Evolutionary conservation across 1,140 invertebrate species (phyloP), one percentile per base, ranked within the genome.

Genomic region (Asbolus verrucosus): DNA sequence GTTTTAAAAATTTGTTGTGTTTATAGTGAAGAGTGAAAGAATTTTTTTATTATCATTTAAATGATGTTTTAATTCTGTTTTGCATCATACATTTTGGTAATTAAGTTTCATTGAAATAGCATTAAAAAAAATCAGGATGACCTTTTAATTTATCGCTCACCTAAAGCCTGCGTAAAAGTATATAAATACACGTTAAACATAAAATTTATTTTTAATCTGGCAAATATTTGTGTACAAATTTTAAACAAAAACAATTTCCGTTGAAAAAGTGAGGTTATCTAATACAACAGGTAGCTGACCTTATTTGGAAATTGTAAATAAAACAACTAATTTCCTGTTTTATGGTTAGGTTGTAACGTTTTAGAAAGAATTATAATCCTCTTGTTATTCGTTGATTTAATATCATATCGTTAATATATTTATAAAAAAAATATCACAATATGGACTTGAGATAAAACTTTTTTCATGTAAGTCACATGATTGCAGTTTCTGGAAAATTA

Each of bases 211-310:
- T 36, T 36, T 15, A 38, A 18, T 2, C 15, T 5, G 16, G 18
- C n/a, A 38, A 62, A 39, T 62, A 36, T 62, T 39, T 4, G 38
- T 43, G 41, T 65, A 15, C 6, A 18, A 14, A 5, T 65, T 41
- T 4, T 16, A 9, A 13, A 27, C 13, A 39, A 2, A 41, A 65
- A 31, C n/a, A 16, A 19, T 13, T 65, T 38, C 6, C 24, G 2
- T 65, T 4, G 9, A 36, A 21, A 38, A 63, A 65, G 62, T 65
- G 24, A 39, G 62, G 62, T 65, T 65, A 65, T 21, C 11, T 21
- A 61, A 38, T 59, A 21, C 14, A 69, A 73, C 69, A 73, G 72
- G 72, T 73, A 73, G 72, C 60, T 70, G 63, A 73, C 72, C 72
- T 73, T 73, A 65, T 73, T 65, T 46, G 72, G 69, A 19, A 31